phyloP scores from a whole-genome alignment of 2,888 invertebrate genomes.

The Ecliptopera silaceata region DNA sequence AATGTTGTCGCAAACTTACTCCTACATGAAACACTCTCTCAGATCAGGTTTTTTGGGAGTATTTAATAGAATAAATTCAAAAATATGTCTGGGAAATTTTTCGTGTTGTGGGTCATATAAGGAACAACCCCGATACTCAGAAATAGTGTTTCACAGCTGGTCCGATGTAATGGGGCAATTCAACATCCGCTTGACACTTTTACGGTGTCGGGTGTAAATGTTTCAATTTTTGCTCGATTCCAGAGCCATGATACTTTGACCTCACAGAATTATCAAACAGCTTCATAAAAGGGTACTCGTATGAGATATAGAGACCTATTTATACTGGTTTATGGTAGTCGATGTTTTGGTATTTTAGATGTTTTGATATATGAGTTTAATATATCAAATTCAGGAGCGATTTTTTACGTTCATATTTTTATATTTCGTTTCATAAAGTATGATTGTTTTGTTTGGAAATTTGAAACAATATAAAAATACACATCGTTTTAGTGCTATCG shows the following conservation, averaged over 20 bases:
- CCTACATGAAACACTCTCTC: too few species aligned
- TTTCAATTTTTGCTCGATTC: constrained; percentile 18
- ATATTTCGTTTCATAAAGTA: too few species aligned
- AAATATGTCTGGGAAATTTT: too few species aligned
- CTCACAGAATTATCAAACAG: not conserved
- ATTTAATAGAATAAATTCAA: too few species aligned
- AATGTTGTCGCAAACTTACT: too few species aligned
- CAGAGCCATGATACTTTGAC: constrained; percentile 13
- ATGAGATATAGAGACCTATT: not conserved
- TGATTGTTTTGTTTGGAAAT: not conserved
- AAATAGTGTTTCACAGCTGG: constrained; percentile 14
- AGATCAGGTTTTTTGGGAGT: too few species aligned
- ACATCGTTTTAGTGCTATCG: too few species aligned
- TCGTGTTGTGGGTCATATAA: not conserved
- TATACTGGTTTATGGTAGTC: not conserved
- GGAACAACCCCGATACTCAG: not conserved
- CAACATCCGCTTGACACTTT: constrained; percentile 30
- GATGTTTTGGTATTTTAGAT: not conserved
- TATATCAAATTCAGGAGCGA: not conserved
- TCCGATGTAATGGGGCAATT: constrained; percentile 23
- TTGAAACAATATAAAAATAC: too few species aligned
- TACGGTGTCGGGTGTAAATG: constrained; percentile 22
- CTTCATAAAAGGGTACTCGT: not conserved
- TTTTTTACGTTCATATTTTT: too few species aligned
- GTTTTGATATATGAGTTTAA: not conserved